A percentile compares a stretch with the other conserved stretches of the same genome.
Conservation (phyloP, 1,140 invertebrate genomes). For the Bombus huntii region DNA sequence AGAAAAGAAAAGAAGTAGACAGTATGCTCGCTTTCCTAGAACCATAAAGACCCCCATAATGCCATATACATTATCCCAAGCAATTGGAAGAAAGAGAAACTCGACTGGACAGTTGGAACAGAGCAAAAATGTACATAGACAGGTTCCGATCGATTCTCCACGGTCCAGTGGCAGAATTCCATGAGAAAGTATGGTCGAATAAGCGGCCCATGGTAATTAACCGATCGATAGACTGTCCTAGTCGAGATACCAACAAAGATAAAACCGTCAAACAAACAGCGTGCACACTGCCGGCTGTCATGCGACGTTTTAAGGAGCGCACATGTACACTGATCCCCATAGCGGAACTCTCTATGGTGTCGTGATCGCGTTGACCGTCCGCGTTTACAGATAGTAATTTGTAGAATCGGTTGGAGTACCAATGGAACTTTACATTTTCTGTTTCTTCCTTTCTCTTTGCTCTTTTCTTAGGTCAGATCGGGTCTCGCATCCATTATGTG, state of each 20-base stretch:
- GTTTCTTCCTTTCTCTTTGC: neutral
- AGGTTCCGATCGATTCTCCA: neutral
- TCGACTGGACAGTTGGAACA: neutral
- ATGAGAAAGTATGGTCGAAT: conserved; percentile 38
- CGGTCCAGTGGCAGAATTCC: conserved; percentile 5
- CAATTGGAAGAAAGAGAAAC: neutral
- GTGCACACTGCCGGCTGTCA: conserved; percentile 71
- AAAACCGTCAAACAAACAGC: conserved; percentile 59
- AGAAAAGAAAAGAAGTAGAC: neutral
- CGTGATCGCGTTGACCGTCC: neutral
- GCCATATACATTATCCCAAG: neutral
- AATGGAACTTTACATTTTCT: neutral
- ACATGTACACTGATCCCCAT: conserved; percentile 52
- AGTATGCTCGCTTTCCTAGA: neutral
- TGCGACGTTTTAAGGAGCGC: conserved; percentile 61
- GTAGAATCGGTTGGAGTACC: conserved; percentile 16
- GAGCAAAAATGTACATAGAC: neutral
- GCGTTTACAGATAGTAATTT: neutral
- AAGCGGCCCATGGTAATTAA: conserved; percentile 60
- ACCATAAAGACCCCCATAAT: neutral
- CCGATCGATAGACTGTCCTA: conserved; percentile 55
- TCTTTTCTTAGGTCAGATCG: neutral
- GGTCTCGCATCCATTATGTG: no score
- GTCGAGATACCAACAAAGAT: conserved; percentile 39
- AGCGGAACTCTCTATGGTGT: neutral